These are phyloP conservation scores for Drosophila birchii DNA, from an alignment of 2,888 invertebrate genomes.

Conservation along the genomic window DNA sequence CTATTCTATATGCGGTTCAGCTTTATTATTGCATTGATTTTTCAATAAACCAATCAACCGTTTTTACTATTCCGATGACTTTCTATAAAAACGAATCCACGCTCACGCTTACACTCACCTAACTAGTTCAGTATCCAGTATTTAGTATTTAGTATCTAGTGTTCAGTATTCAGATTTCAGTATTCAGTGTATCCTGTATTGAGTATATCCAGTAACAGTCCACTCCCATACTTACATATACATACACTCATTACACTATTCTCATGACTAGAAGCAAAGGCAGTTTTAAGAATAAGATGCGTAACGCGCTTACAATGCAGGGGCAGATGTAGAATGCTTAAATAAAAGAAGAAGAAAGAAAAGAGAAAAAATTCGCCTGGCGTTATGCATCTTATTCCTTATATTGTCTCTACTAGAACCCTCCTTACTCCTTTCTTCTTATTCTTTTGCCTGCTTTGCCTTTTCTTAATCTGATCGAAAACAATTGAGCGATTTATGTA, in stretches of 20 bases:
- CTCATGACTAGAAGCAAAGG: background rate
- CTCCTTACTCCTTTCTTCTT: conserved; percentile 2
- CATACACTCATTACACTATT: background rate
- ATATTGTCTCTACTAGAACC: background rate
- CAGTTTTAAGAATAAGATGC: background rate
- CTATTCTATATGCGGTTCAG: conserved; percentile 86
- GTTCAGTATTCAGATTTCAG: background rate
- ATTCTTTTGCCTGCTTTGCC: conserved; percentile 38
- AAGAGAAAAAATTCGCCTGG: background rate
- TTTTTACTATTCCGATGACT: conserved; percentile 67
- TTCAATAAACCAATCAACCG: conserved; percentile 63
- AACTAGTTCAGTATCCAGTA: conserved; percentile 3
- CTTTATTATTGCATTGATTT: conserved; percentile 84
- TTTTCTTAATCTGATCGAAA: conserved; percentile 23
- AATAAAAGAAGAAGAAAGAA: background rate
- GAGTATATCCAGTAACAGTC: background rate
- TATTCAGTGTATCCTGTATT: background rate
- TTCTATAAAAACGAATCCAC: conserved; percentile 52
- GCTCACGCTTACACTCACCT: conserved; percentile 25
- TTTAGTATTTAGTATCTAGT: background rate
- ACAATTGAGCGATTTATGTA: conserved; percentile 24
- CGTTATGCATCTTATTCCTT: background rate
- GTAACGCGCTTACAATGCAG: background rate
- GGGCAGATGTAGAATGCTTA: background rate
- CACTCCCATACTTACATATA: background rate